Evolutionary conservation across 2,113 vertebrate genomes (phyloP).

Genomic region (Vanacampus margaritifer): DNA sequence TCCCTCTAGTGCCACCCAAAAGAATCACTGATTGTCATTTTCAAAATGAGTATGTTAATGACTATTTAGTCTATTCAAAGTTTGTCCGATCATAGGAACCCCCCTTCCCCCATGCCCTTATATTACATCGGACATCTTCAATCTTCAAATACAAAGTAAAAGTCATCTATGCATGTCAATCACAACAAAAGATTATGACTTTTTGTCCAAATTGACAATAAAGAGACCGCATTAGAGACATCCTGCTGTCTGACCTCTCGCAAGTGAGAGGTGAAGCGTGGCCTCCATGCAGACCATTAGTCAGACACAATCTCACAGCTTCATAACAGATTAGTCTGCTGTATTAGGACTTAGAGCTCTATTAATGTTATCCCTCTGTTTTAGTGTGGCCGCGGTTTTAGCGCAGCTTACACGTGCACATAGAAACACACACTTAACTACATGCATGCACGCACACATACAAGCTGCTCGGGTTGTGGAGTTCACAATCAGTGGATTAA

Average conservation of each 20-base stretch:
- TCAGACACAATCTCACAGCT: slow-evolving; percentile 71
- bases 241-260: slow-evolving; percentile 59
- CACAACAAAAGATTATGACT: slow-evolving; percentile 10
- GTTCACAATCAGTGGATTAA: slow-evolving; percentile 73
- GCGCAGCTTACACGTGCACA: slow-evolving; percentile 63
- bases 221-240: slow-evolving; percentile 34
- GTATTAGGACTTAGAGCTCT: slow-evolving; percentile 73
- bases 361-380: slow-evolving; percentile 78
- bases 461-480: slow-evolving; percentile 66
- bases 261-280: slow-evolving; percentile 65
- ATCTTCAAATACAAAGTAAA: background rate
- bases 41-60: no score
- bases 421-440: slow-evolving; percentile 56
- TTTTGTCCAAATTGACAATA: slow-evolving; percentile 18
- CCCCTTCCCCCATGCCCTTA: no score
- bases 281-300: slow-evolving; percentile 69
- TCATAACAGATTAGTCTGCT: slow-evolving; percentile 74
- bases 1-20: no score
- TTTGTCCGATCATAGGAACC: no score
- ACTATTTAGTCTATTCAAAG: no score
- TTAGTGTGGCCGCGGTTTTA: slow-evolving; percentile 65
- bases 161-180: slow-evolving; percentile 6
- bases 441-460: slow-evolving; percentile 58
- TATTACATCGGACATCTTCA: background rate
- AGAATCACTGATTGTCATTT: no score